These are phyloP conservation scores for Diaphora mendica DNA, from an alignment of 2,888 invertebrate species.

Conservation along the genomic window DNA sequence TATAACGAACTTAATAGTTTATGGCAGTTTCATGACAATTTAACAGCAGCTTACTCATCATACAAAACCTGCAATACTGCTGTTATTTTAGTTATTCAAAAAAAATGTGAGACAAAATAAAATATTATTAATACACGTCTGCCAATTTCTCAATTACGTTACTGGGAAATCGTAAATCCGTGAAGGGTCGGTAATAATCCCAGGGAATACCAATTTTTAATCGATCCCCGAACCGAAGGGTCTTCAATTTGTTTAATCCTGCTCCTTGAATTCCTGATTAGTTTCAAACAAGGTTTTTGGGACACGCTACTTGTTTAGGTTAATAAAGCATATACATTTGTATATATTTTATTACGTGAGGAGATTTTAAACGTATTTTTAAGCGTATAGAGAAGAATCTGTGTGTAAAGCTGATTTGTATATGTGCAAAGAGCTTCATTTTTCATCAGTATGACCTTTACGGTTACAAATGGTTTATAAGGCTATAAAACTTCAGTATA, in stretches of 20 bases:
- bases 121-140: conserved; percentile 41
- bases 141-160: conserved; percentile 39
- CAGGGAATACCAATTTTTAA: conserved; percentile 50
- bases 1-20: not conserved
- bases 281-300: conserved; percentile 34
- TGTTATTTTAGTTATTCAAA: not conserved
- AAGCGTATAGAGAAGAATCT: not conserved
- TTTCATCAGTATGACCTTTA: not conserved
- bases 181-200: conserved; percentile 48
- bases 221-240: conserved; percentile 43
- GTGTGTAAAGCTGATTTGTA: not conserved
- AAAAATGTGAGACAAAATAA: not conserved
- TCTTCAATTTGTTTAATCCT: conserved; percentile 50
- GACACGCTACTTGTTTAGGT: conserved; percentile 16
- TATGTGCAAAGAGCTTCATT: not conserved
- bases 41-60: not conserved
- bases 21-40: not conserved
- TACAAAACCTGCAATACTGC: not conserved
- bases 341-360: not conserved
- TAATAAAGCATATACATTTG: conserved; percentile 12
- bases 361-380: not conserved
- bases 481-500: not conserved
- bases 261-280: conserved; percentile 43
- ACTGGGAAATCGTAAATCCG: conserved; percentile 46
- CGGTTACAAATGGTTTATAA: not conserved